phyloP scores from a whole-genome alignment of 1,140 invertebrate species.

The Coenobita brevimanus region DNA sequence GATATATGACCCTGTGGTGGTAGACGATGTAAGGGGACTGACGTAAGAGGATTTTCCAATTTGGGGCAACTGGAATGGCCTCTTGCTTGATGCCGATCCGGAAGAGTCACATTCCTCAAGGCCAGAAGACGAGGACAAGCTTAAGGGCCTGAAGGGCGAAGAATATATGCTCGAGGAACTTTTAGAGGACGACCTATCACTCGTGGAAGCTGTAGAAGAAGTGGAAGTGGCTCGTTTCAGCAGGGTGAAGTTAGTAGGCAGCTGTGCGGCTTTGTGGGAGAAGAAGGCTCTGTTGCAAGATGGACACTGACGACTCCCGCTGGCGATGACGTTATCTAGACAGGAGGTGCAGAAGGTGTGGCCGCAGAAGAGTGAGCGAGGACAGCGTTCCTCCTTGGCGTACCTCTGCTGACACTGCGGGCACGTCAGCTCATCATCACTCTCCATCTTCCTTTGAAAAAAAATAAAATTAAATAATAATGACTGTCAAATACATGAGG shows the following conservation, averaged over 20 bases:
- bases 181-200: background rate
- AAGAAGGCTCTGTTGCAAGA: constrained; percentile 31
- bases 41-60: too few relatives aligned
- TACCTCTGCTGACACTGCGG: background rate
- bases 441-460: background rate
- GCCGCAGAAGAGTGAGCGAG: constrained; percentile 36
- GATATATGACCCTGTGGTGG: background rate
- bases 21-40: too few relatives aligned
- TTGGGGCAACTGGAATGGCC: too few relatives aligned
- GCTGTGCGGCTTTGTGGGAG: constrained; percentile 1
- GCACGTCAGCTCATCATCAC: background rate
- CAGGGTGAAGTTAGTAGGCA: constrained; percentile 28
- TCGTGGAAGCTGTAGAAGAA: background rate
- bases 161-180: background rate
- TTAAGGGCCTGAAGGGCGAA: too few relatives aligned
- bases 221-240: background rate
- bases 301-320: background rate
- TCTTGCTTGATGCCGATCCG: too few relatives aligned
- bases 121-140: too few relatives aligned
- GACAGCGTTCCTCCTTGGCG: constrained; percentile 24
- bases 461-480: too few relatives aligned
- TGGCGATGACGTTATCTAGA: background rate
- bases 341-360: constrained; percentile 47
- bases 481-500: too few relatives aligned
- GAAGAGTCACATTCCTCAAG: too few relatives aligned